These are phyloP conservation scores for Leptinotarsa tumamoca DNA, from an alignment of 2,888 invertebrate genomes.

Conservation along the genomic window DNA sequence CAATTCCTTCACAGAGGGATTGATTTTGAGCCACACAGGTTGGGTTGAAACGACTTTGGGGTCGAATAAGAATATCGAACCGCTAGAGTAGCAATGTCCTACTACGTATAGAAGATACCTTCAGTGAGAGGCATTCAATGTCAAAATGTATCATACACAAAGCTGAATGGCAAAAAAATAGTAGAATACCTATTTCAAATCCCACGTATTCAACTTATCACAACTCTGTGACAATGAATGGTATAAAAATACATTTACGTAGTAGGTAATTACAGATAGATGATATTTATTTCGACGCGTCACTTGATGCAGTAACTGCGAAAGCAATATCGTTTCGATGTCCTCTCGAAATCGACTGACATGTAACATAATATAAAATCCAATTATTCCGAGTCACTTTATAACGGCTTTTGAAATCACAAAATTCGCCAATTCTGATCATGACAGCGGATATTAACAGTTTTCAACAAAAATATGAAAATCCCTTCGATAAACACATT, in stretches of 20 bases:
- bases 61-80: no score
- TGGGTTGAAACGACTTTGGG: no score
- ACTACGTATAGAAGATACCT: no score
- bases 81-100: no score
- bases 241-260: no score
- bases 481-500: not conserved
- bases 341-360: constrained; percentile 4
- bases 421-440: constrained; percentile 13
- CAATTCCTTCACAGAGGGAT: no score
- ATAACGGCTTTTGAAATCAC: constrained; percentile 4
- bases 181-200: not conserved
- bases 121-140: no score
- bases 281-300: constrained; percentile 4
- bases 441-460: constrained; percentile 23
- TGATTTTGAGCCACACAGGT: no score
- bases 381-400: constrained; percentile 17
- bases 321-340: not conserved
- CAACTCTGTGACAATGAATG: not conserved
- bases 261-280: constrained; percentile 13
- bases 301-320: constrained; percentile 2
- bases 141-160: not conserved
- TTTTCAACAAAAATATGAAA: constrained; percentile 11
- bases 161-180: not conserved
- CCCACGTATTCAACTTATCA: not conserved
- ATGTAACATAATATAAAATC: constrained; percentile 16